Evolutionary conservation across 2,797 vertebrate species (phyloP).

Genomic region (Sandelia bainsii): DNA sequence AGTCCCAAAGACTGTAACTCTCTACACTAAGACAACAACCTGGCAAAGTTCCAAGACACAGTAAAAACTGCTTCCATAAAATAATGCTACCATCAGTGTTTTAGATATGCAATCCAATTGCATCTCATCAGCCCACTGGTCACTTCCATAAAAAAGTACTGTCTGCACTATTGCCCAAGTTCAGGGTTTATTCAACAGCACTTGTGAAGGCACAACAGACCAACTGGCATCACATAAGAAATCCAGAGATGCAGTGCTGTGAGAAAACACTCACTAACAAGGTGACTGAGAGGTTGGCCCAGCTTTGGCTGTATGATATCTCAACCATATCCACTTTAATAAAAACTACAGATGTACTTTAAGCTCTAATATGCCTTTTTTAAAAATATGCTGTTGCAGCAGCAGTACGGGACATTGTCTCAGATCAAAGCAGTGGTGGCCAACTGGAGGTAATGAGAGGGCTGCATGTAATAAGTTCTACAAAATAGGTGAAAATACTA

Average conservation of each 20-base stretch:
- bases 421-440: slow-evolving; percentile 55
- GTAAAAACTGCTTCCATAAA: slow-evolving; percentile 78
- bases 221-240: slow-evolving; percentile 22
- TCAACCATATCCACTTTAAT: slow-evolving; percentile 50
- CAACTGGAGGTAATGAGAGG: slow-evolving; percentile 59
- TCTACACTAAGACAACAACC: slow-evolving; percentile 58
- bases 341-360: slow-evolving; percentile 60
- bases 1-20: slow-evolving; percentile 75
- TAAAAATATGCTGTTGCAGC: slow-evolving; percentile 34
- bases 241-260: slow-evolving; percentile 20
- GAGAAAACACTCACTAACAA: slow-evolving; percentile 50
- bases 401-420: slow-evolving; percentile 43
- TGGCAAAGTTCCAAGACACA: slow-evolving; percentile 74
- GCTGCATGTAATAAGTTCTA: slow-evolving; percentile 47
- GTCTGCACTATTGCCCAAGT: slow-evolving; percentile 51
- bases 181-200: slow-evolving; percentile 52
- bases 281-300: slow-evolving; percentile 32
- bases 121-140: slow-evolving; percentile 76
- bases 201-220: slow-evolving; percentile 48
- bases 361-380: slow-evolving; percentile 41
- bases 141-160: slow-evolving; percentile 66
- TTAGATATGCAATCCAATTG: slow-evolving; percentile 80
- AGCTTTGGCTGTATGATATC: slow-evolving; percentile 40
- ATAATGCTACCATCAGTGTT: slow-evolving; percentile 76
- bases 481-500: slow-evolving; percentile 40